These are phyloP conservation scores for Slavum lentiscoides DNA, from an alignment of 2,888 invertebrate genomes.

Conservation along the genomic window DNA sequence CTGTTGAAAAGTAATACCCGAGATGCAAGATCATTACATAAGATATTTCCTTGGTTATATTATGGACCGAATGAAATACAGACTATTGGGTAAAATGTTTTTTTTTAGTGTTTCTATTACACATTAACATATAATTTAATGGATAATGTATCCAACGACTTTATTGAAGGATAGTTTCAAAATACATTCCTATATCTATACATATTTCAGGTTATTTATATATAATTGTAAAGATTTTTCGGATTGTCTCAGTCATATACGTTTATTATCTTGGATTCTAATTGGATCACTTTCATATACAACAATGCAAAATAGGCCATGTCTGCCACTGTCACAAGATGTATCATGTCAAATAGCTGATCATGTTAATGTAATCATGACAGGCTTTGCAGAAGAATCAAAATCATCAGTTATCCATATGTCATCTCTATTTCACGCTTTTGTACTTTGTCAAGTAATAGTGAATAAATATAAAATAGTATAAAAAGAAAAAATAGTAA, in stretches of 20 bases:
- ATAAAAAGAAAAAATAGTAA: not conserved
- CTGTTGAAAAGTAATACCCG: slow-evolving; percentile 84
- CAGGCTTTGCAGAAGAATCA: slow-evolving; percentile 94
- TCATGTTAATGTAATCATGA: slow-evolving; percentile 94
- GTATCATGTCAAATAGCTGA: slow-evolving; percentile 96
- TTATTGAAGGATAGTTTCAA: no score
- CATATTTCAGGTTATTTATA: slow-evolving; percentile 52
- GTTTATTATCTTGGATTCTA: slow-evolving; percentile 92
- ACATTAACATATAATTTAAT: not conserved
- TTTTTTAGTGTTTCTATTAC: not conserved
- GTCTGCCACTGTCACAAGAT: slow-evolving; percentile 91
- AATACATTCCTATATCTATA: not conserved
- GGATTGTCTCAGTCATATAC: slow-evolving; percentile 93
- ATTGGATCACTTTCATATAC: slow-evolving; percentile 92
- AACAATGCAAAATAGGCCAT: slow-evolving; percentile 65
- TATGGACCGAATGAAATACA: slow-evolving; percentile 66
- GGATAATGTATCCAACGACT: not conserved
- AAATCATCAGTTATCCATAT: slow-evolving; percentile 87
- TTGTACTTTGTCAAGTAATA: slow-evolving; percentile 88
- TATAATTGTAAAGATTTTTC: slow-evolving; percentile 85
- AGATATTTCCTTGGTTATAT: slow-evolving; percentile 89
- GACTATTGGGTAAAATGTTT: slow-evolving; percentile 30
- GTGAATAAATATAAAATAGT: slow-evolving; percentile 1
- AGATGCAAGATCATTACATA: slow-evolving; percentile 78
- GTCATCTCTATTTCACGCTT: slow-evolving; percentile 95